Evolutionary conservation across 2,113 vertebrate species (phyloP), one percentile per base, ranked within the genome.

Genomic region (Morone chrysops): DNA sequence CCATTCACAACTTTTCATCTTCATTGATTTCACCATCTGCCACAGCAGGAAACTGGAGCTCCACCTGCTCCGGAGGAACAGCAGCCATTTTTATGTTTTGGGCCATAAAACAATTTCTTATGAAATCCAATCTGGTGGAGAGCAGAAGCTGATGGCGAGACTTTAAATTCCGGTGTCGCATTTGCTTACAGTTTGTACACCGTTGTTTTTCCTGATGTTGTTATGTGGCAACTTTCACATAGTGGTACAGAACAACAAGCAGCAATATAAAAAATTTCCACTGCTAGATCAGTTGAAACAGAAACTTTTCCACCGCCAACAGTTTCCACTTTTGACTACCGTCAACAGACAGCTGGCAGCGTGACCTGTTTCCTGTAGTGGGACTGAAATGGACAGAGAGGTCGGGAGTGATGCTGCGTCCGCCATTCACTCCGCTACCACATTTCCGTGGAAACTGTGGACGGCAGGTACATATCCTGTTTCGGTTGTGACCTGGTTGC

Each of bases 381-480:
- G 68, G 78, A 67, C 63, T 17, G 63, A 67, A 81, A 80, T 51
- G 62, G 68, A 72, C 77, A 57, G 51, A 73, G 66, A 68, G 91
- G 90, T 88, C 90, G 67, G 36, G 38, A 62, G 54, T 20, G 66
- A 78, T 22, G 36, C 82, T n/a, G 82, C 14, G 48, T 61, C 75
- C 70, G 65, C 71, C 8, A 14, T 62, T 38, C 60, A 73, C 31
- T 62, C 59, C 63, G 3, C 79, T 25, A 41, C 6, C 87, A 71
- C 76, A 62, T 92, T 93, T 93, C 89, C 86, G 83, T 93, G 92
- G 90, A 94, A 95, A 94, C 78, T 81, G 75, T 9, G 0, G 67
- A 83, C 51, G 68, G 77, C 90, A 93, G 92, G 89, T 94, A 93
- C 18, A 65, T 78, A 88, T 95, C 93, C 94, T 94, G 93, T 93